These are phyloP conservation scores for Sphyrna mokarran DNA, from an alignment of 2,113 vertebrate genomes.

Conservation along the genomic window DNA sequence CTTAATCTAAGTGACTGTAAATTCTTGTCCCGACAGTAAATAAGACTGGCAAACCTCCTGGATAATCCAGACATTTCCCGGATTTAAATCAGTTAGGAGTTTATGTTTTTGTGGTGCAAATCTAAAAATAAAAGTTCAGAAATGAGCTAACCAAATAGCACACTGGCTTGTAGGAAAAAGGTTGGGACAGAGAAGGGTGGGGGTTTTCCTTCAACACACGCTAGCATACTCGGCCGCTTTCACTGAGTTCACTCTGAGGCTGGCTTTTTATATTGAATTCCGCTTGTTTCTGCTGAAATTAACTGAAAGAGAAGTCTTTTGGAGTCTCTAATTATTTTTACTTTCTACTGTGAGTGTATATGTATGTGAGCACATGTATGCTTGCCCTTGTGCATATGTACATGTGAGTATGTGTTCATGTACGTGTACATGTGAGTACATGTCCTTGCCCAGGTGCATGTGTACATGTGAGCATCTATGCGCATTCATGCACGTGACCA, in stretches of 20 bases:
- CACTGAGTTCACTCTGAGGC: neutral
- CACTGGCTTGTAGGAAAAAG: neutral
- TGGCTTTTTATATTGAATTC: neutral
- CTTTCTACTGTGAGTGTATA: neutral
- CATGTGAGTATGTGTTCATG: neutral
- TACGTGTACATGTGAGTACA: too few relatives aligned
- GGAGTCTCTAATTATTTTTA: neutral
- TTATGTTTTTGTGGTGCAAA: neutral
- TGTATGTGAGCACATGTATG: neutral
- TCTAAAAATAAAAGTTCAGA: slow-evolving; percentile 1
- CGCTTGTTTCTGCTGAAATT: neutral
- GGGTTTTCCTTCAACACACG: neutral
- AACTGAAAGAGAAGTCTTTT: neutral
- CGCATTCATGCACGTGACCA: too few relatives aligned
- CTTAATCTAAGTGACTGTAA: neutral
- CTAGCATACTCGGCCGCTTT: neutral
- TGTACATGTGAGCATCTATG: too few relatives aligned
- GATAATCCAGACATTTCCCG: neutral
- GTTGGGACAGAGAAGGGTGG: neutral
- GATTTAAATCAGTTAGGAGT: neutral
- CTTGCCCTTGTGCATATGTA: neutral
- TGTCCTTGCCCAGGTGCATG: too few relatives aligned
- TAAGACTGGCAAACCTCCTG: neutral
- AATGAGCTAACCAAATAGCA: neutral
- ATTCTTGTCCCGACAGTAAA: neutral